Evolutionary conservation across 2,888 invertebrate genomes (phyloP), one percentile per base, ranked within the genome.

Genomic region (Dendrolimus houi): DNA sequence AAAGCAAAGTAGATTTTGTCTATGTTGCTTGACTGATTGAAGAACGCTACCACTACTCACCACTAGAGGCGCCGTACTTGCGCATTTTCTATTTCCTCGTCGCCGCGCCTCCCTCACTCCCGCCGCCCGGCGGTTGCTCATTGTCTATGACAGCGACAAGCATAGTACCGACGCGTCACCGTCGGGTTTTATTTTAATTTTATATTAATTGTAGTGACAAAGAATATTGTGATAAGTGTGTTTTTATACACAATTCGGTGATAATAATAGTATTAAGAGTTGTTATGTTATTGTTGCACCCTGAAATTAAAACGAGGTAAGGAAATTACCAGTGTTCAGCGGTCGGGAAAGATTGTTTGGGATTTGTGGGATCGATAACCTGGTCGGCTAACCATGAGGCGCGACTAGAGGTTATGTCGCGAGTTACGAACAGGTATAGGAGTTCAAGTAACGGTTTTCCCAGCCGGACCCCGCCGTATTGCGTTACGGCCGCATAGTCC

Each of bases 201-300:
- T 75, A 64, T 64, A 56, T 59, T 56, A 56, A 56, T 56, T 79
- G 47, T 47, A 75, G 81, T 83, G 85, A 85, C 86, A 87, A 87
- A 85, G 81, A 82, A 86, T 85, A 85, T 87, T 90, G 89, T 90
- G 89, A 90, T 90, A 90, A 81, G 85, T 88, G 89, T 89, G 79
- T 85, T 86, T 87, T 86, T 88, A 88, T 85, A 89, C 86, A 87
- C 83, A 82, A 80, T 79, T 80, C 77, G 83, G 87, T 89, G 88
- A 87, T 88, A 87, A 81, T 79, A 84, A 72, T 90, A 89, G 87
- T 83, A 76, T 75, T 88, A 90, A 85, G 87, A 85, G 78, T 88
- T 89, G 87, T 88, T 89, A 88, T 82, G 85, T 83, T 82, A 82
- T 84, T 85, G 81, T 87, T 87, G 80, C 76, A 80, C 75, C 69